Evolutionary conservation across 2,113 vertebrate genomes (phyloP), one percentile per base, ranked within the genome.

Genomic region (Morone saxatilis): DNA sequence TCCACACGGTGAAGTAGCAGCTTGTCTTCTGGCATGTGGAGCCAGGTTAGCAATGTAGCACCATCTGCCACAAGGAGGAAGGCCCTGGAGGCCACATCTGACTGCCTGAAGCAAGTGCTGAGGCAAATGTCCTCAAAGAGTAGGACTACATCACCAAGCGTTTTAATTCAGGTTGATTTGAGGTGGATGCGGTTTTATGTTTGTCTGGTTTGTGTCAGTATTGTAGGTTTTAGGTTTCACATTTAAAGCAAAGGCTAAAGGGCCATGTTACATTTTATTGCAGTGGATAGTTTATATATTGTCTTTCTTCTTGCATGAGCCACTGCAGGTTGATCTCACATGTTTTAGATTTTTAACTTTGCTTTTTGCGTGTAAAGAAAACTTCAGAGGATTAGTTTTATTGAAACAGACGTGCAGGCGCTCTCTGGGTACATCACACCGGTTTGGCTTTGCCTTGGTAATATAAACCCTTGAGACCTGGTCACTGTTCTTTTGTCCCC

Each of bases 401-500:
- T 17, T 47, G 8, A 62, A 75, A 77, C 36, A 2, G 20, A 41
- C 6, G 36, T 3, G 9, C 41, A 53, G 16, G 4, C 41, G 16
- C 17, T 71, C 17, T 57, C 6, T 66, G 16, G 31, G 17, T 50
- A 43, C 56, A n/a, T 62, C 5, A 8, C 54, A 63, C 25, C 13
- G 62, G 54, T 83, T 78, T 71, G 38, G 11, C 40, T 85, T 83
- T 89, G 14, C 43, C 56, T 56, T 73, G 25, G 78, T 66, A 78
- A 78, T 80, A 56, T 72, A 71, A 88, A 47, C 62, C 74, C 71
- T 57, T 56, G 40, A 61, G 63, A 81, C 86, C 72, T 84, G 76
- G 76, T 84, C 74, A 80, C 72, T 84, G 40, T 76, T 86, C 80
- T 86, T 91, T 91, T 91, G 78, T 87, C 76, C 56, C 65, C 31